phyloP scores from a whole-genome alignment of 1,140 invertebrate genomes.

The Aethina tumida region DNA sequence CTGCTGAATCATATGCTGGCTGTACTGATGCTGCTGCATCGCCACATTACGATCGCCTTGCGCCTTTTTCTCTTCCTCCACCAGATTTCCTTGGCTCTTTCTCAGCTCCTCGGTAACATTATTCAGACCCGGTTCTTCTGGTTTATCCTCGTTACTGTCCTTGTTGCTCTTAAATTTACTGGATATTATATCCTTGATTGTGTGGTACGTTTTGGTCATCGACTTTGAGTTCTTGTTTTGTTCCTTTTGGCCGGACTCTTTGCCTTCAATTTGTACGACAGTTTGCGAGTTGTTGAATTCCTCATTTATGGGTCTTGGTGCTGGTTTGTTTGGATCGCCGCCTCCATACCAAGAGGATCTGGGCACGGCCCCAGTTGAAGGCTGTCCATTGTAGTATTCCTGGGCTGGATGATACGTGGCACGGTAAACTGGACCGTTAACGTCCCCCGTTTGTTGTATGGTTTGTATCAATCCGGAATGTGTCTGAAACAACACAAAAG shows the following conservation, averaged over 20 bases:
- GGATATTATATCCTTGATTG: constrained; percentile 76
- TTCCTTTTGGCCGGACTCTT: constrained; percentile 39
- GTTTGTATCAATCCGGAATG: constrained; percentile 26
- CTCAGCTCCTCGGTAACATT: constrained; percentile 50
- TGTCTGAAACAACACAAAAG: too few species aligned
- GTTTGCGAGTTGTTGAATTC: constrained; percentile 36
- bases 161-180: constrained; percentile 63
- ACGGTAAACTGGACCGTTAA: constrained; percentile 23
- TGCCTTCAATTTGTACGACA: constrained; percentile 42
- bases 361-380: constrained; percentile 28
- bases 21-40: constrained; percentile 42
- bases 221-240: constrained; percentile 52
- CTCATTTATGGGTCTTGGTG: constrained; percentile 13
- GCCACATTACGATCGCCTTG: constrained; percentile 6
- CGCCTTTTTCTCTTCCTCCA: constrained; percentile 23
- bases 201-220: constrained; percentile 67
- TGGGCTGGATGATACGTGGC: constrained; percentile 26
- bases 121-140: constrained; percentile 48
- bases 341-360: constrained; percentile 23
- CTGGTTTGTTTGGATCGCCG: constrained; percentile 13
- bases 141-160: constrained; percentile 38
- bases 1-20: constrained; percentile 50
- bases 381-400: constrained; percentile 25
- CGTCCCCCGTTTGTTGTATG: constrained; percentile 17
- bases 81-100: constrained; percentile 39